These are phyloP conservation scores for Hydractinia symbiolongicarpus DNA, from an alignment of 30 jellyfish, hydroid and myxozoan genomes.

Conservation along the genomic window DNA sequence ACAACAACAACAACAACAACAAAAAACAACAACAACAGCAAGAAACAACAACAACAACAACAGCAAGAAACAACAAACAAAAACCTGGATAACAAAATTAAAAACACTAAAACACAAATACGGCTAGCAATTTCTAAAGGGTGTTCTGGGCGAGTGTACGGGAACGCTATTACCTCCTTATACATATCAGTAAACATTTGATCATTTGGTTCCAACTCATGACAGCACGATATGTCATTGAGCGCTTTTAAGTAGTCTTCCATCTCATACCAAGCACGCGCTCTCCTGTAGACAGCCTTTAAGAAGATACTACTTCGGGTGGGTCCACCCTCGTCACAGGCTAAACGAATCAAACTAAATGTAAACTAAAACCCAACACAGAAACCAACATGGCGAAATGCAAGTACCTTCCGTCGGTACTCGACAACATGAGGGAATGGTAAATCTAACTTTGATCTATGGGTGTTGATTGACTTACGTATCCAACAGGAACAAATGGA, in stretches of 20 bases:
- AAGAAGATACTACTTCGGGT: not conserved
- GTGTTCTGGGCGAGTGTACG: too few species aligned
- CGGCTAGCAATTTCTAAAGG: too few species aligned
- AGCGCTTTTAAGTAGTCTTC: conserved; percentile 21
- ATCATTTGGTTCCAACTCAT: conserved; percentile 9
- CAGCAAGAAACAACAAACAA: too few species aligned
- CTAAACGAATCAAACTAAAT: not conserved
- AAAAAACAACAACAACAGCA: too few species aligned
- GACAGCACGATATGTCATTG: conserved; percentile 18
- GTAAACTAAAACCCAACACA: not conserved
- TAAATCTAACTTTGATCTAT: too few species aligned
- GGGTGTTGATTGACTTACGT: not conserved
- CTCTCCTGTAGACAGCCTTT: conserved; percentile 24
- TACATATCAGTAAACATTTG: conserved; percentile 8
- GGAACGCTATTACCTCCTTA: conserved; percentile 2
- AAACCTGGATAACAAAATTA: too few species aligned
- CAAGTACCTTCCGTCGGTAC: too few species aligned
- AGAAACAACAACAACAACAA: too few species aligned
- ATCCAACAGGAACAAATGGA: conserved; percentile 37
- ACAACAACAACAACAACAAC: too few species aligned
- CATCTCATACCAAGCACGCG: conserved; percentile 32
- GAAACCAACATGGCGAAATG: not conserved
- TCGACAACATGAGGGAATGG: too few species aligned
- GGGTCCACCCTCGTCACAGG: conserved; percentile 28
- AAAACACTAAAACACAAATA: too few species aligned